Evolutionary conservation across 2,797 vertebrate genomes (phyloP).

Genomic region (Hypotaenidia philippensis): DNA sequence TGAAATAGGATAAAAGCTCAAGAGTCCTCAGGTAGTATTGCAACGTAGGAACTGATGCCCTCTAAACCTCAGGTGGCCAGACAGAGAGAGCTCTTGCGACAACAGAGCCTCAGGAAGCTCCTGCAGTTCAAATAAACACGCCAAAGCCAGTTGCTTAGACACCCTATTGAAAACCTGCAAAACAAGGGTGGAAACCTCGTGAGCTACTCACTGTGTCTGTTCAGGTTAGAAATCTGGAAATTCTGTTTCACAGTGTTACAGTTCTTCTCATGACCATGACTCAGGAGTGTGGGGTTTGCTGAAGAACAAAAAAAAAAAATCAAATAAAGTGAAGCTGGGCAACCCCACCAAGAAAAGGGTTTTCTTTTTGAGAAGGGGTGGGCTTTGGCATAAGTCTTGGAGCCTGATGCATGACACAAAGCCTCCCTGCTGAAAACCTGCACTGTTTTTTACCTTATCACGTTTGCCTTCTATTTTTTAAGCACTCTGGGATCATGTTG

Average conservation of each 20-base stretch:
- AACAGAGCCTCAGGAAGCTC: conserved; percentile 30
- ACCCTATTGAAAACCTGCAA: conserved; percentile 63
- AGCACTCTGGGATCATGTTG: neutral
- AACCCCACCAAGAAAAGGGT: neutral
- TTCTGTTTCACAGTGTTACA: conserved; percentile 31
- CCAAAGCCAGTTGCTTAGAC: conserved; percentile 52
- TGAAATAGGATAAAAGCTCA: neutral
- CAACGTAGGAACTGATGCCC: neutral
- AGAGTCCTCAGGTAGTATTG: neutral
- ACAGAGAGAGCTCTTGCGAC: neutral
- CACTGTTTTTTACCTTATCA: neutral
- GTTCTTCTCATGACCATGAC: conserved; percentile 58
- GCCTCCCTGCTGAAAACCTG: neutral
- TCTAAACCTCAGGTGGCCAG: conserved; percentile 40
- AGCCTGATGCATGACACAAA: neutral
- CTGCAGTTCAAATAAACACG: conserved; percentile 47
- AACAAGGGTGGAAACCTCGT: conserved; percentile 69
- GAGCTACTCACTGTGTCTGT: conserved; percentile 14
- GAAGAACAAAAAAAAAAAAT: neutral
- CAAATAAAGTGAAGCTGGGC: neutral
- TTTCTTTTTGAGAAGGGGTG: neutral
- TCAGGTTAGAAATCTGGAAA: conserved; percentile 62
- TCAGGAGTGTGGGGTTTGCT: conserved; percentile 15
- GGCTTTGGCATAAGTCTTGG: neutral
- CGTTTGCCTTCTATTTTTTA: neutral